Conservation (phyloP, 2,888 invertebrate genomes). For the Euproctis similis region DNA sequence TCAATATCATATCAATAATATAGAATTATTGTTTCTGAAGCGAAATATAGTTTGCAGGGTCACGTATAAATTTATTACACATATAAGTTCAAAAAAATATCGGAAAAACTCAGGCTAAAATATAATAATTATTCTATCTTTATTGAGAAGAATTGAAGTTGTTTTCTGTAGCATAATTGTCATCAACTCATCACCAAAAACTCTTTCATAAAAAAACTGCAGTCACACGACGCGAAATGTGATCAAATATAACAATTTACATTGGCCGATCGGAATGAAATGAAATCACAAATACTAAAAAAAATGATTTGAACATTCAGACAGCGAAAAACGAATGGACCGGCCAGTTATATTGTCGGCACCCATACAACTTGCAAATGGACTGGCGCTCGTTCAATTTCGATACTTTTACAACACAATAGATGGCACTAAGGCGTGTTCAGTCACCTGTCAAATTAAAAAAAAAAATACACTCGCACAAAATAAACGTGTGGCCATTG, state of each 20-base stretch:
- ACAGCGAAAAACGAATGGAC: slow-evolving; percentile 50
- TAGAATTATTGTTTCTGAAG: too few relatives aligned
- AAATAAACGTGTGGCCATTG: slow-evolving; percentile 53
- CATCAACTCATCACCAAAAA: too few relatives aligned
- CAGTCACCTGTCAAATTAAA: slow-evolving; percentile 74
- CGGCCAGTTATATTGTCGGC: slow-evolving; percentile 58
- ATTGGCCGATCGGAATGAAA: slow-evolving; percentile 38
- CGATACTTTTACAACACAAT: slow-evolving; percentile 73
- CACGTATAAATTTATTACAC: too few relatives aligned
- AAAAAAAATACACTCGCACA: slow-evolving; percentile 65
- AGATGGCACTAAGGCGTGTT: slow-evolving; percentile 66
- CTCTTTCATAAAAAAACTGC: too few relatives aligned
- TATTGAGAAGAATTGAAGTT: too few relatives aligned
- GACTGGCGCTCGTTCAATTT: slow-evolving; percentile 68
- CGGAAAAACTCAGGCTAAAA: too few relatives aligned
- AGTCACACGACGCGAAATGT: slow-evolving; percentile 16
- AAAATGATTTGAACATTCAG: slow-evolving; percentile 64
- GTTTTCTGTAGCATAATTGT: too few relatives aligned
- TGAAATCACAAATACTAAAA: slow-evolving; percentile 56
- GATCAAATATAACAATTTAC: slow-evolving; percentile 37
- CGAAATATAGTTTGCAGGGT: too few relatives aligned
- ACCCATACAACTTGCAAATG: slow-evolving; percentile 59
- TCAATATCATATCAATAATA: too few relatives aligned
- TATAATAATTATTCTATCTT: too few relatives aligned
- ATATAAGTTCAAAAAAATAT: too few relatives aligned